Conservation (phyloP, 2,113 vertebrate genomes). For the Archocentrus centrarchus region DNA sequence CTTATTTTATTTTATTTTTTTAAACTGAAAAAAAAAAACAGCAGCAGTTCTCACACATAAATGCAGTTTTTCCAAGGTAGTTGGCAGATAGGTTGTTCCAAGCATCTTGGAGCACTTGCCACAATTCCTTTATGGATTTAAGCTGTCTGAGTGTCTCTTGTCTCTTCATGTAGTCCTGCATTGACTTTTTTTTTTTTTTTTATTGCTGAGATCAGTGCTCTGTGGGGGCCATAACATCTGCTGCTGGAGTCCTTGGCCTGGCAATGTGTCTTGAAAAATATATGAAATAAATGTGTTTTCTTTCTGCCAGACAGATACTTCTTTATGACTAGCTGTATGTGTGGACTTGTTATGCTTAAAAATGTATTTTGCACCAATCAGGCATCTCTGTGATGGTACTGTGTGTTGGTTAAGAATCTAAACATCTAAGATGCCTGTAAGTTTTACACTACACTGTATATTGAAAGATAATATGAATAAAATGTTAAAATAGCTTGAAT, state of each 20-base stretch:
- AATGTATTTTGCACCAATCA: not conserved
- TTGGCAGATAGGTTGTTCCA: not conserved
- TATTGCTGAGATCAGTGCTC: slow-evolving; percentile 6
- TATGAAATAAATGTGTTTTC: slow-evolving; percentile 7
- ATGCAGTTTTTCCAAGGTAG: slow-evolving; percentile 9
- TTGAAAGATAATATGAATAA: not conserved
- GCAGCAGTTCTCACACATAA: not conserved
- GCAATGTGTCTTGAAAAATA: not conserved
- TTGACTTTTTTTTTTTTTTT: slow-evolving; percentile 2
- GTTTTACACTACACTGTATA: not conserved
- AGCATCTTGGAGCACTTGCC: not conserved
- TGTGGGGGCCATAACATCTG: slow-evolving; percentile 7
- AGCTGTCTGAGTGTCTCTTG: slow-evolving; percentile 8
- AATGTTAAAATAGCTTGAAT: not conserved
- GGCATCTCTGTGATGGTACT: not conserved
- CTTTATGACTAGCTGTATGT: not conserved
- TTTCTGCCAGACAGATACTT: not conserved
- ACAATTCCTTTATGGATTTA: slow-evolving; percentile 7
- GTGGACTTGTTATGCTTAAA: not conserved
- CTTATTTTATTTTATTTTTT: fast-evolving
- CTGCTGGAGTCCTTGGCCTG: slow-evolving; percentile 4
- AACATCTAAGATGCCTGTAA: not conserved
- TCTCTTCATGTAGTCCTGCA: not conserved
- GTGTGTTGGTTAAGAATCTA: not conserved
- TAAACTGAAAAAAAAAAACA: not conserved